Evolutionary conservation across 2,888 invertebrate species (phyloP).

Genomic region (Gonocerus acuteangulatus): DNA sequence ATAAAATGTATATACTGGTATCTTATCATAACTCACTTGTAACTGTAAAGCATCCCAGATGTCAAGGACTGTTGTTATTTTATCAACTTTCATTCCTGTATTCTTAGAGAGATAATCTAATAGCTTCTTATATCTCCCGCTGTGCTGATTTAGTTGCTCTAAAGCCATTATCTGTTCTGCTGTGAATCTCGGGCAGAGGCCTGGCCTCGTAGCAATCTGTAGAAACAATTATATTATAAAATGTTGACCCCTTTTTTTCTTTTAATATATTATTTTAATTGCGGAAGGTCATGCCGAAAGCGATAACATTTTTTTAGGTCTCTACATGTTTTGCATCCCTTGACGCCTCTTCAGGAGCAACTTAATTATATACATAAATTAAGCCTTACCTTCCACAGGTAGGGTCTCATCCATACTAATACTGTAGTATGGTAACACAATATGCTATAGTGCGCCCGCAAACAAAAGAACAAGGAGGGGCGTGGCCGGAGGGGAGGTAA

Average conservation of each 20-base stretch:
- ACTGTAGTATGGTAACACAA: too few species aligned
- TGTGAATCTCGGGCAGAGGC: constrained; percentile 21
- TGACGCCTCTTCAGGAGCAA: too few species aligned
- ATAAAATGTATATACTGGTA: too few species aligned
- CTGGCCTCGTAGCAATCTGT: constrained; percentile 22
- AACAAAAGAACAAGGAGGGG: too few species aligned
- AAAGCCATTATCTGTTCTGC: constrained; percentile 15
- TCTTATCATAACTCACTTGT: constrained; percentile 25
- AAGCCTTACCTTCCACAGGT: not conserved
- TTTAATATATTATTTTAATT: too few species aligned
- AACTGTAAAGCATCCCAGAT: constrained; percentile 29
- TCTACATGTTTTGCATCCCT: not conserved
- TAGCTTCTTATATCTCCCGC: constrained; percentile 21
- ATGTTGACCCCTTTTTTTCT: not conserved
- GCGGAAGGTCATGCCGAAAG: too few species aligned
- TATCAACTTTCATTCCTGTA: constrained; percentile 22
- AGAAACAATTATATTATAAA: not conserved
- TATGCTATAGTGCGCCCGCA: too few species aligned
- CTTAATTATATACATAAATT: too few species aligned
- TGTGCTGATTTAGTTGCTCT: constrained; percentile 18
- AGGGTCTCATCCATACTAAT: too few species aligned
- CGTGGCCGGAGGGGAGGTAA: too few species aligned
- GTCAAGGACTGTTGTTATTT: constrained; percentile 8
- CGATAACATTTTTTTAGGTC: not conserved
- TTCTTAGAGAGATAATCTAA: constrained; percentile 27